phyloP scores from a whole-genome alignment of 1,140 invertebrate genomes.

The Ostrea edulis region DNA sequence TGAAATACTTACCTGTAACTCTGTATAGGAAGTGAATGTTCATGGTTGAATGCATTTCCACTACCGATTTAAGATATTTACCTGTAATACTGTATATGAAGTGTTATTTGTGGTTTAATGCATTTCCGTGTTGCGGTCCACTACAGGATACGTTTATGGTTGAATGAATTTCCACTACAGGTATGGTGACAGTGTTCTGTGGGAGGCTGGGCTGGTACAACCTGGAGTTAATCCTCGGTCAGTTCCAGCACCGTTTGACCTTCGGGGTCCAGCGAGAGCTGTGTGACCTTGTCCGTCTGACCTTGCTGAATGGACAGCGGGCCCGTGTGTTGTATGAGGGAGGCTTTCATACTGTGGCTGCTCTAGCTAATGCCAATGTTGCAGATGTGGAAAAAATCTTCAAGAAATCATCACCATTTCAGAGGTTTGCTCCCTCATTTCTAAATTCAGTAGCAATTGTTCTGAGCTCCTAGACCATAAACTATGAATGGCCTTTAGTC shows the following conservation, averaged over 20 bases:
- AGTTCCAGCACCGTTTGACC: slow-evolving; percentile 95
- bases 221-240: slow-evolving; percentile 92
- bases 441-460: neutral
- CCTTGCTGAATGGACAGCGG: slow-evolving; percentile 90
- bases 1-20: too few species aligned
- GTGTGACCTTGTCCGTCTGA: slow-evolving; percentile 92
- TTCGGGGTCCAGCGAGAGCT: slow-evolving; percentile 97
- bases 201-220: slow-evolving; percentile 95
- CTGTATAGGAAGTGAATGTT: too few species aligned
- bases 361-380: slow-evolving; percentile 88
- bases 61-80: too few species aligned
- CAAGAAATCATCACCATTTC: slow-evolving; percentile 89
- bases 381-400: slow-evolving; percentile 88
- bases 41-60: too few species aligned
- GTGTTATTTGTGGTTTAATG: too few species aligned
- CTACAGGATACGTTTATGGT: too few species aligned
- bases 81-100: too few species aligned
- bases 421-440: slow-evolving; percentile 71
- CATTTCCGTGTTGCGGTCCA: too few species aligned
- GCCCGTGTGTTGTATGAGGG: slow-evolving; percentile 92
- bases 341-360: slow-evolving; percentile 89
- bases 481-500: too few species aligned
- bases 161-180: slow-evolving; percentile 77
- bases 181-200: slow-evolving; percentile 96
- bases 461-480: too few species aligned